Base-by-base conservation (phyloP, 1,140 invertebrate genomes). In the Berghia stephanieae region DNA sequence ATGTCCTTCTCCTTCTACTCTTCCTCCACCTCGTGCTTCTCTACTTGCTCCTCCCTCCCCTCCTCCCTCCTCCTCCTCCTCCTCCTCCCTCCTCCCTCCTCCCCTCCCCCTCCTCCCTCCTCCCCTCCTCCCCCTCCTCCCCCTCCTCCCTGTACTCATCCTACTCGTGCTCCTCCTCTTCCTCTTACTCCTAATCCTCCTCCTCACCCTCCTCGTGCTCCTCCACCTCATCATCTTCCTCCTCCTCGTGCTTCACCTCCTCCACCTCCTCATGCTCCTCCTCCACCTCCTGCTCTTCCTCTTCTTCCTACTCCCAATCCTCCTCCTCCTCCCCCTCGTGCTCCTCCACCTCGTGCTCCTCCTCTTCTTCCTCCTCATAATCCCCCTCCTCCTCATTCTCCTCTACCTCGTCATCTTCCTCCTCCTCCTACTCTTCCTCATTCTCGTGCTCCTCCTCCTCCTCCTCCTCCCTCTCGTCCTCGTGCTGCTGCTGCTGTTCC, bases 241-340 rank as follows among this genome's bases (percentile, higher is more conserved):
- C n/a, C n/a, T n/a, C n/a, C n/a, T n/a, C n/a, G n/a, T n/a, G n/a
- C n/a, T n/a, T n/a, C n/a, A n/a, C n/a, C n/a, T n/a, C n/a, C n/a
- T 3, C 3, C 16, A 16, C 40, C 8, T 66, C 63, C 40, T 6
- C 40, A 31, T 66, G 4, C 40, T 38, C 40, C 8, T 66, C 63
- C 40, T 38, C 40, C 63, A 38, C 63, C 40, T 38, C 40, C 63
- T 21, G 16, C 27, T 66, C 8, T 66, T 38, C 40, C 63, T 66
- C 63, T 66, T 38, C 40, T 38, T 66, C 63, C 40, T 38, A 38
- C 63, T 66, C 63, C 40, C 63, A 38, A 31, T 66, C 63, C 40
- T 38, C 40, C 63, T 66, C 63, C 63, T 66, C 63, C 40, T 38
- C n/a, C n/a, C n/a, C n/a, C n/a, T n/a, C n/a, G n/a, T n/a, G n/a